Evolutionary conservation across 2,797 vertebrate genomes (phyloP), one percentile per base, ranked within the genome.

Genomic region (Rousettus madagascariensis): DNA sequence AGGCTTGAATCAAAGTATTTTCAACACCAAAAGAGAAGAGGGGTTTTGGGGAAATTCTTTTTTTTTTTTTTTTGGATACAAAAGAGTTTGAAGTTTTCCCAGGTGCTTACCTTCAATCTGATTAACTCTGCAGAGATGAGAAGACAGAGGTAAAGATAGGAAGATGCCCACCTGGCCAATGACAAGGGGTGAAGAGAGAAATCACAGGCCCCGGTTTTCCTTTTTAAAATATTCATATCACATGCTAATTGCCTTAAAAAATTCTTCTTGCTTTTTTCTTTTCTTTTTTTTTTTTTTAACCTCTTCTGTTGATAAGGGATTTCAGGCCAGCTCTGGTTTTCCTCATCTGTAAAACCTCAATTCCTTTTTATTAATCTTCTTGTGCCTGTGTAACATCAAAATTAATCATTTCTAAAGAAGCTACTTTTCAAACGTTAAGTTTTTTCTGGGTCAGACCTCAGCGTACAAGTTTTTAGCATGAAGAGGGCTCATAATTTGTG

Each of bases 401-500:
- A 97, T 98, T 97, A 98, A 98, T 98, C 98, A 98, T 98, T 98
- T 98, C 93, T 97, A 97, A 98, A 98, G 98, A 97, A 98, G 97
- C 96, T 97, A 95, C 96, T 96, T 83, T 96, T 95, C 19, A 55
- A 96, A 96, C 68, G 82, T 83, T 94, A 75, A 87, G 86, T 95
- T 97, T 98, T 96, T 97, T 91, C 95, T 92, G 91, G 92, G 66
- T 87, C 89, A 86, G 92, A 92, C 86, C 89, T 80, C 90, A 95
- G 43, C 43, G 95, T 95, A 95, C 94, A 69, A 0, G 3, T 88
- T 97, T 97, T 96, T 83, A 86, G 49, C 20, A 33, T 57, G 77
- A 77, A 78, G 82, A 74, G 17, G 55, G 26, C 33, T 96, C 84
- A 93, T 89, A 83, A 87, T 86, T 96, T 86, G 88, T 89, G 38